These are phyloP conservation scores for Campoplex capitator DNA, from an alignment of 2,888 invertebrate species.

Conservation along the genomic window DNA sequence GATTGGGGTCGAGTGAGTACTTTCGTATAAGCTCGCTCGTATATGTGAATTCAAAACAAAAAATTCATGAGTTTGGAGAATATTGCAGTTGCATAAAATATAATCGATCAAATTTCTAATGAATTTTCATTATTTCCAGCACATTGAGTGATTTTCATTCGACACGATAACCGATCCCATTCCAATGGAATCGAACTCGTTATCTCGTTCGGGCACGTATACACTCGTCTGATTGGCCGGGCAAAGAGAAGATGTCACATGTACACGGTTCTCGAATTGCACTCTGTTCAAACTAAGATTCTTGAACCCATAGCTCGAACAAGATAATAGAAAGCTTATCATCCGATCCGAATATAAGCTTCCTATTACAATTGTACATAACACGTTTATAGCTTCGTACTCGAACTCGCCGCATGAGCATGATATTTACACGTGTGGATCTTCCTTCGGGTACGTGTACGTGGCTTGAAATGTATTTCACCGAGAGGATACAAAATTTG, in stretches of 20 bases:
- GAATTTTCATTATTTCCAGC: neutral
- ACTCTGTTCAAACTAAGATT: slow-evolving; percentile 66
- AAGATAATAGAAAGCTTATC: slow-evolving; percentile 67
- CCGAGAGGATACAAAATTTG: neutral
- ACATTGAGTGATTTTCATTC: slow-evolving; percentile 18
- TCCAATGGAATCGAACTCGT: slow-evolving; percentile 20
- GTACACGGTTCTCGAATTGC: neutral
- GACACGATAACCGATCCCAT: slow-evolving; percentile 24
- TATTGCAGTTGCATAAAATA: neutral
- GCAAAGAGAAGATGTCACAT: slow-evolving; percentile 26
- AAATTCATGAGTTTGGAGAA: neutral
- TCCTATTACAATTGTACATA: slow-evolving; percentile 66
- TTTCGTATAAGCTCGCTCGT: neutral
- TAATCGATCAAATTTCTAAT: neutral
- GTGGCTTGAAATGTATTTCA: neutral
- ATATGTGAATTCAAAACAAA: neutral
- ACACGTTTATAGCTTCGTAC: slow-evolving; percentile 50
- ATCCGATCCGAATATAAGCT: slow-evolving; percentile 64
- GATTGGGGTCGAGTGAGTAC: neutral
- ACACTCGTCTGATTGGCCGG: slow-evolving; percentile 5
- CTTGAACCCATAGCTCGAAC: slow-evolving; percentile 52
- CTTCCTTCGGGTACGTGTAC: neutral
- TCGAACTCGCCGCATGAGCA: neutral
- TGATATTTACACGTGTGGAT: neutral
- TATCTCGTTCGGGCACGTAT: slow-evolving; percentile 17